phyloP scores from a whole-genome alignment of 2,797 vertebrate species.

The Heteromormyrus szaboi region DNA sequence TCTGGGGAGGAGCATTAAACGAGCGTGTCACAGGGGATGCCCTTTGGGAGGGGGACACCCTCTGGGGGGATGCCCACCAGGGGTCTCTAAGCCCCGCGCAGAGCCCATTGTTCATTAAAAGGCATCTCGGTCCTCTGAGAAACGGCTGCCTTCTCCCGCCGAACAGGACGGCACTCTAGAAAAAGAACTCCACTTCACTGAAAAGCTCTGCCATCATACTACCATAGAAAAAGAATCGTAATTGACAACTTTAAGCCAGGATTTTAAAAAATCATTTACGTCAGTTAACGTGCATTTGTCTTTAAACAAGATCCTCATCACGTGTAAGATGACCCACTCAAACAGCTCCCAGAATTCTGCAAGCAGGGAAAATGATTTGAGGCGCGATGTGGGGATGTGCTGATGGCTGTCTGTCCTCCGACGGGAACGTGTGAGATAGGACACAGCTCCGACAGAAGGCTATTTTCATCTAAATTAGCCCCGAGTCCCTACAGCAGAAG shows the following conservation, averaged over 20 bases:
- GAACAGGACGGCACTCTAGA: not conserved
- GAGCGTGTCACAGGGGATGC: not conserved
- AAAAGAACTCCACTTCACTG: not conserved
- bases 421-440: not conserved
- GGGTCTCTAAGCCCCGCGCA: conserved; percentile 19
- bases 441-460: not conserved
- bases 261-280: conserved; percentile 33
- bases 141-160: conserved; percentile 23
- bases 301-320: not conserved
- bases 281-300: conserved; percentile 9
- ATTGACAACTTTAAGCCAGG: not conserved
- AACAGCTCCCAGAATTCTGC: not conserved
- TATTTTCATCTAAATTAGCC: conserved; percentile 24
- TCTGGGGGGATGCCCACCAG: not conserved
- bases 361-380: not conserved
- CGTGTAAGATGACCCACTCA: not conserved
- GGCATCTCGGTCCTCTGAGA: conserved; percentile 25
- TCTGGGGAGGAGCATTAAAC: conserved; percentile 53
- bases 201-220: not conserved
- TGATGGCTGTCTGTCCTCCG: not conserved
- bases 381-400: not conserved
- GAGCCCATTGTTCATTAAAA: conserved; percentile 20
- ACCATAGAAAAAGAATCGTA: not conserved
- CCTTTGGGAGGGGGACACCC: not conserved
- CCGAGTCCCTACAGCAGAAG: not conserved